Evolutionary conservation across 2,113 vertebrate species (phyloP), one percentile per base, ranked within the genome.

Genomic region (Cynocephalus volans): DNA sequence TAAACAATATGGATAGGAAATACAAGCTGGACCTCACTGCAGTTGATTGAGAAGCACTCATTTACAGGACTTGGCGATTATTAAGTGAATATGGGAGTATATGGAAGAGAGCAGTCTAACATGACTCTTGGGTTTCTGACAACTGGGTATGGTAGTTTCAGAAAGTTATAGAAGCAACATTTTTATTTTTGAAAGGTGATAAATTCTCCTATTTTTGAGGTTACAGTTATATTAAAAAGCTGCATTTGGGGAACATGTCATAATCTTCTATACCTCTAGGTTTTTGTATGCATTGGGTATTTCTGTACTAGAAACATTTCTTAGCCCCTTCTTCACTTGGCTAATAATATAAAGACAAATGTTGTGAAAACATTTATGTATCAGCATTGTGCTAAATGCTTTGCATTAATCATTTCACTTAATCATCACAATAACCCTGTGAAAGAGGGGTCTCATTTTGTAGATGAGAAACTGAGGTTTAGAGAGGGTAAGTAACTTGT

Each of bases 121-220:
- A 23, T 77, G 45, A 86, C n/a, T 65, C 62, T 72, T 3, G 3
- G 33, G 64, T 84, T 88, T 73, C 65, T 80, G 52, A 84, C 5
- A 60, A 54, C 2, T 70, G 67, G 88, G 41, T 23, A 45, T 67
- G 84, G 31, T 65, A 52, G 52, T 83, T 90, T 91, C 0, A 80
- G 56, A 80, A 84, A 88, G 70, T 69, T 77, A 88, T 7, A 86
- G 92, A 86, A 89, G n/a, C 54, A 72, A 26, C 26, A 18, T 41
- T 23, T 41, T 41, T 48, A 56, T 56, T 23, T 28, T 64, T 60
- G 36, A 58, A 94, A 86, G 60, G 72, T 50, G 54, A 21, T 45
- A 94, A 94, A 76, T 89, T 72, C n/a, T 36, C 28, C 33, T 91
- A 41, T 88, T 36, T 88, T 85, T 88, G n/a, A n/a, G 28, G 24